phyloP scores from a whole-genome alignment of 2,797 vertebrate species.

The Lithobates sylvaticus region DNA sequence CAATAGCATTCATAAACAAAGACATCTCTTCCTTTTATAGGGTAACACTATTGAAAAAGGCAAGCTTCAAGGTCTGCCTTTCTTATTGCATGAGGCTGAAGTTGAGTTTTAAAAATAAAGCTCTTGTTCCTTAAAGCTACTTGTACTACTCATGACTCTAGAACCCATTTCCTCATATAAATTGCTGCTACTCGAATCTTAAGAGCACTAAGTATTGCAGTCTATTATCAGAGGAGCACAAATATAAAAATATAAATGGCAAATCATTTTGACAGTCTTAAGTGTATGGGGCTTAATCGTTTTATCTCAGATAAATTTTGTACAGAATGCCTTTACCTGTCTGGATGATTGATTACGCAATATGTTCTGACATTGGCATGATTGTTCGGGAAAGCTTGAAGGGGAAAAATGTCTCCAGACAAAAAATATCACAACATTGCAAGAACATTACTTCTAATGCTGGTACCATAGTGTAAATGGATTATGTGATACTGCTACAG shows the following conservation, averaged over 20 bases:
- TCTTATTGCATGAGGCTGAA: slow-evolving; percentile 25
- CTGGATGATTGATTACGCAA: slow-evolving; percentile 61
- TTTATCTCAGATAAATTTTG: slow-evolving; percentile 58
- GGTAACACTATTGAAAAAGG: slow-evolving; percentile 48
- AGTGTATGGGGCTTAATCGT: slow-evolving; percentile 56
- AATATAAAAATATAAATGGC: slow-evolving; percentile 59
- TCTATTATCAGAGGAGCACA: slow-evolving; percentile 56
- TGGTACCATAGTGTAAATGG: slow-evolving; percentile 25
- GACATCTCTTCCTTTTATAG: slow-evolving; percentile 52
- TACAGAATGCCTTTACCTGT: slow-evolving; percentile 60
- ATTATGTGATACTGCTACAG: background rate
- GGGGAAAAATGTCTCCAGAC: slow-evolving; percentile 43
- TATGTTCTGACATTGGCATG: slow-evolving; percentile 56
- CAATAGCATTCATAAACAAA: slow-evolving; percentile 30
- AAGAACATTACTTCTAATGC: slow-evolving; percentile 31
- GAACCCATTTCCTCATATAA: slow-evolving; percentile 36
- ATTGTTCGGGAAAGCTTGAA: slow-evolving; percentile 48
- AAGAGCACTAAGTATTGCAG: slow-evolving; percentile 25
- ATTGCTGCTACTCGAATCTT: slow-evolving; percentile 28
- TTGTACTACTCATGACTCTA: slow-evolving; percentile 35
- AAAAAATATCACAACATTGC: slow-evolving; percentile 45
- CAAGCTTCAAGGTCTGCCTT: slow-evolving; percentile 45
- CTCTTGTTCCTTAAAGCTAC: slow-evolving; percentile 38
- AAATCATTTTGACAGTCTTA: slow-evolving; percentile 61
- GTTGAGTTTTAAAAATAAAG: slow-evolving; percentile 20